phyloP scores from a whole-genome alignment of 2,888 invertebrate genomes.

The Dorcus parallelipipedus region DNA sequence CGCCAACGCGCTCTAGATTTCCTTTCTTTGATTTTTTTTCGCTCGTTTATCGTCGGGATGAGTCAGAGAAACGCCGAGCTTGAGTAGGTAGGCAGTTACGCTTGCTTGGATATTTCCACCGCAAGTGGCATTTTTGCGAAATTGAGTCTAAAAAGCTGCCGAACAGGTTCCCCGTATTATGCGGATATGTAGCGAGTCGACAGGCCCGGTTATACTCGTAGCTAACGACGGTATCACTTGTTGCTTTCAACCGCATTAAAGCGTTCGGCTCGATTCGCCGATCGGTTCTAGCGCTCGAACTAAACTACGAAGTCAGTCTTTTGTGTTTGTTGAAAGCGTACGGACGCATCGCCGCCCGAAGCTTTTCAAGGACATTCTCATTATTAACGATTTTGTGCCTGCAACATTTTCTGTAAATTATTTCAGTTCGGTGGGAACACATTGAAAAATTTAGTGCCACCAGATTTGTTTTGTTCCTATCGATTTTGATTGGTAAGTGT shows the following conservation, averaged over 20 bases:
- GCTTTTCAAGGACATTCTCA: conserved; percentile 35
- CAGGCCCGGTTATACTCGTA: conserved; percentile 18
- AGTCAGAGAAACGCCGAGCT: conserved; percentile 13
- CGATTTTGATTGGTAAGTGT: conserved; percentile 20
- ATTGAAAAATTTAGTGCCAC: not conserved
- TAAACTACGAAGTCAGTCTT: conserved; percentile 35
- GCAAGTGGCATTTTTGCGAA: conserved; percentile 29
- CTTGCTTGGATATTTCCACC: conserved; percentile 23
- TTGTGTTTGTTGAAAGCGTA: conserved; percentile 30
- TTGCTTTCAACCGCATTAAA: conserved; percentile 31
- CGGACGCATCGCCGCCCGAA: conserved; percentile 25
- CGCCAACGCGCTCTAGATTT: not conserved
- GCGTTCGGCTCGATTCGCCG: conserved; percentile 30
- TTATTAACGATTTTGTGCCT: conserved; percentile 2
- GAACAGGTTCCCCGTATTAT: conserved; percentile 31
- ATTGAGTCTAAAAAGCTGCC: conserved; percentile 27
- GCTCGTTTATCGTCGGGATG: conserved; percentile 3
- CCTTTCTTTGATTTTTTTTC: not conserved
- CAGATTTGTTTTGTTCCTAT: conserved; percentile 2
- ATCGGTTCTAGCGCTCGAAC: conserved; percentile 27
- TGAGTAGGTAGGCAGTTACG: conserved; percentile 17
- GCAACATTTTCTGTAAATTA: not conserved
- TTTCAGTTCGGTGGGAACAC: not conserved
- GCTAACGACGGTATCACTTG: conserved; percentile 35
- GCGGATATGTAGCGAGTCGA: conserved; percentile 22